Evolutionary conservation across 2,888 invertebrate genomes (phyloP), one percentile per base, ranked within the genome.

Genomic region (Neoaliturus tenellus): DNA sequence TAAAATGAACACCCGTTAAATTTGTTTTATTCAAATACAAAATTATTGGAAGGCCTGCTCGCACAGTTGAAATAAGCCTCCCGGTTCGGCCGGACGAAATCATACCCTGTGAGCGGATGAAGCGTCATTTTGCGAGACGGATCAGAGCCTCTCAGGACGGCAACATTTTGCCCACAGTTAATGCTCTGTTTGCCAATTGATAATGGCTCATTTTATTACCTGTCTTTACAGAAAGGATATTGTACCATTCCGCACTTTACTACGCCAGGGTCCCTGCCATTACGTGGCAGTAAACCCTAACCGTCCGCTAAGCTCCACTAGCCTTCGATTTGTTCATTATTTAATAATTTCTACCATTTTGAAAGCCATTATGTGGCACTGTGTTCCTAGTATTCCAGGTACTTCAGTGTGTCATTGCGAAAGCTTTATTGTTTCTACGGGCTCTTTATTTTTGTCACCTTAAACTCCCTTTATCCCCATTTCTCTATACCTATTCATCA

Each of bases 161-260:
- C 33, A 39, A 71, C 71, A 71, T 71, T 71, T 71, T 71, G 39
- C 71, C 31, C 39, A 17, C 17, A 8, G 71, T 20, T 71, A 71
- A 71, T 71, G 39, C 23, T 71, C 78, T 78, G 78, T 78, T 78
- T 78, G 78, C 55, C 78, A 31, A 78, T 78, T 78, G 78, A 78
- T 78, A 78, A 78, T 78, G 44, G 55, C 23, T 55, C 35, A 78
- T 78, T 78, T 78, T 78, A 78, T 55, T 78, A 55, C 78, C 78
- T 20, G 55, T 78, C 28, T 33, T 78, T 78, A 75, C 35, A 44
- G 51, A 35, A 51, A 20, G 28, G 31, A 31, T 78, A 78, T 51
- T 78, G 78, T 78, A 55, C 78, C 33, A 35, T 78, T 55, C 55
- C 44, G 44, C 48, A 48, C 55, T 78, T 78, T 55, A 78, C 55